phyloP scores from a whole-genome alignment of 2,888 invertebrate species.

The Morpho helenor region DNA sequence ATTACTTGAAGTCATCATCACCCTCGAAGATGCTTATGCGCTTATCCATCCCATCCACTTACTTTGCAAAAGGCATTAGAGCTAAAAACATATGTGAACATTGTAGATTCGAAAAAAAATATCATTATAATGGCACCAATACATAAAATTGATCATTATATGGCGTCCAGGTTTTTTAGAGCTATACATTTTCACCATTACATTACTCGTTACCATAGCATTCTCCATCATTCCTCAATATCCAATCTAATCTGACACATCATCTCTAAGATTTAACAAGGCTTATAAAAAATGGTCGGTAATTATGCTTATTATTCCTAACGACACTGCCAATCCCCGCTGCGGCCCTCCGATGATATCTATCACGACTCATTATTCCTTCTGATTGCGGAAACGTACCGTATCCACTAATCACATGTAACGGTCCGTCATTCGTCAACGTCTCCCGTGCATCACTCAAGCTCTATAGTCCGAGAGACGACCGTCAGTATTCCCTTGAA shows the following conservation, averaged over 20 bases:
- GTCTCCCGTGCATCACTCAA: conserved; percentile 59
- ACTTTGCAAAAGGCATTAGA: too few species aligned
- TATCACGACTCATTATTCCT: conserved; percentile 59
- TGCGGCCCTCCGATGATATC: conserved; percentile 29
- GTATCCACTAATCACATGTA: conserved; percentile 68
- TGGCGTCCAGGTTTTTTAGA: too few species aligned
- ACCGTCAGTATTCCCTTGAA: background rate
- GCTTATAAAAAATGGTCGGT: conserved; percentile 1
- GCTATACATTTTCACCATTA: too few species aligned
- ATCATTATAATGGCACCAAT: too few species aligned
- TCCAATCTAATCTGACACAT: background rate
- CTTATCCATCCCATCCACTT: too few species aligned
- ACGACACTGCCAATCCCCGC: conserved; percentile 32
- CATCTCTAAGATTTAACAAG: background rate
- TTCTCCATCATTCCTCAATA: background rate
- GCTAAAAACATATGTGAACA: too few species aligned
- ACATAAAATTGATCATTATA: too few species aligned
- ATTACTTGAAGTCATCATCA: too few species aligned
- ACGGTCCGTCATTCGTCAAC: conserved; percentile 58
- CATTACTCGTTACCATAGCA: too few species aligned
- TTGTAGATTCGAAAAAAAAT: too few species aligned
- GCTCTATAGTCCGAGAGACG: conserved; percentile 1
- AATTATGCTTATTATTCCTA: conserved; percentile 22
- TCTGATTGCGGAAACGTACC: conserved; percentile 57
- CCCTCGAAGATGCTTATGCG: too few species aligned